Evolutionary conservation across 2,797 vertebrate species (phyloP), one percentile per base, ranked within the genome.

Genomic region (Adelosebastes latens): DNA sequence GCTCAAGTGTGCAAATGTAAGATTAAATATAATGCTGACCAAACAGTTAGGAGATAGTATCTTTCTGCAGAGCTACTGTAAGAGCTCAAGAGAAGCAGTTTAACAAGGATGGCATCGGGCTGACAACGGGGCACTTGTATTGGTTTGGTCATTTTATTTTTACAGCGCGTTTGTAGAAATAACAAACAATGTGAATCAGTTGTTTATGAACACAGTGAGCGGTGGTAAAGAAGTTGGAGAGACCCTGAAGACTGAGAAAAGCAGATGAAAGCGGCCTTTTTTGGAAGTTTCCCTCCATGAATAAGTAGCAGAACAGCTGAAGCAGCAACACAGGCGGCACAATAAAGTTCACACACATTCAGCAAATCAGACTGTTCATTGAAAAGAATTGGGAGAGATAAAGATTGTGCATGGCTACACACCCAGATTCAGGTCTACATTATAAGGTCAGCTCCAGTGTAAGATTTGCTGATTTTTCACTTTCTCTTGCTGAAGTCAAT

Each of bases 291-390:
- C 39, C 16, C 65, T 22, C 61, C 36, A 60, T 88, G 83, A 90
- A 84, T 76, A 74, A 64, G 56, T 20, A 75, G 78, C 66, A 82
- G 80, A 87, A 85, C 16, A 81, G 86, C 86, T 85, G 86, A 89
- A 84, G 77, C 79, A 87, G 85, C 87, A 86, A 74, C 78, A 75
- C 64, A 25, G 70, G 65, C 27, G 12, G 80, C 60, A 84, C 81
- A 90, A 79, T 78, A 29, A 74, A 73, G 65, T 77, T 71, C 49
- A 56, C 58, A 56, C 64, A 79, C 24, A 87, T 70, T 75, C 69
- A 86, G 73, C 34, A 13, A 60, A 39, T 25, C 64, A 14, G 65
- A 81, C 34, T 31, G 58, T 42, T 80, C 24, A 66, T 36, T 87
- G 63, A 77, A 76, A 75, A 72, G 32, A 63, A 69, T 46, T 18